These are phyloP conservation scores for Acrocephalus arundinaceus DNA, from an alignment of 2,113 vertebrate genomes.

Conservation along the genomic window DNA sequence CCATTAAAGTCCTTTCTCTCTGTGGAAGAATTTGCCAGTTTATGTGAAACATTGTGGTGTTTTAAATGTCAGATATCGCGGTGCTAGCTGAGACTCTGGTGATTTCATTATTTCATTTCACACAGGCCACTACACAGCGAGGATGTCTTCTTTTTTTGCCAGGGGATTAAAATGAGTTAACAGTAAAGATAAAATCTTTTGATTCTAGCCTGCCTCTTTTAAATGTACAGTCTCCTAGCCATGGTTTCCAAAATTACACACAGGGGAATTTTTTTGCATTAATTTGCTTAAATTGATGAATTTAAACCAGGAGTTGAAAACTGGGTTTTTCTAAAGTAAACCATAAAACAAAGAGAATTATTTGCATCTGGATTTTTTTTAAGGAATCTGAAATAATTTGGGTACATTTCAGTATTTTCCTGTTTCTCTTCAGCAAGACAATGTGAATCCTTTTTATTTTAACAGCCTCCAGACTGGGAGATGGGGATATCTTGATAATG, in stretches of 20 bases:
- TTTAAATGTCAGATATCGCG: background rate
- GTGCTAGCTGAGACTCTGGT: background rate
- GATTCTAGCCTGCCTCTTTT: background rate
- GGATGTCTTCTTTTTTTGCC: background rate
- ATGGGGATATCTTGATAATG: background rate
- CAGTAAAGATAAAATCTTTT: background rate
- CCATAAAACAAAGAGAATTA: background rate
- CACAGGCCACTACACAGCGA: background rate
- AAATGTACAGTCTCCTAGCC: background rate
- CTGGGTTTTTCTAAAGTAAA: background rate
- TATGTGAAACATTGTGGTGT: background rate
- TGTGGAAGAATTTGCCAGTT: background rate
- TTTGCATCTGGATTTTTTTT: background rate
- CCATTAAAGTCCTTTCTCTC: background rate
- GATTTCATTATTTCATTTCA: conserved; percentile 7
- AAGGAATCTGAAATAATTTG: background rate
- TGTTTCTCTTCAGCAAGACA: background rate
- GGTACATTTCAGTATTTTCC: background rate
- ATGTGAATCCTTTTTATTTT: background rate
- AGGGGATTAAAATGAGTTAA: background rate
- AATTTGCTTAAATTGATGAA: background rate
- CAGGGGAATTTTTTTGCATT: background rate
- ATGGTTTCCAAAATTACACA: background rate
- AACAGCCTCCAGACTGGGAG: background rate
- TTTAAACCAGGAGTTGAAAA: background rate